Percentiles rank a stretch among this genome's conserved stretches.
Evolutionary conservation across 2,888 invertebrate species (phyloP).

Genomic region (Drosophila percnosoma): DNA sequence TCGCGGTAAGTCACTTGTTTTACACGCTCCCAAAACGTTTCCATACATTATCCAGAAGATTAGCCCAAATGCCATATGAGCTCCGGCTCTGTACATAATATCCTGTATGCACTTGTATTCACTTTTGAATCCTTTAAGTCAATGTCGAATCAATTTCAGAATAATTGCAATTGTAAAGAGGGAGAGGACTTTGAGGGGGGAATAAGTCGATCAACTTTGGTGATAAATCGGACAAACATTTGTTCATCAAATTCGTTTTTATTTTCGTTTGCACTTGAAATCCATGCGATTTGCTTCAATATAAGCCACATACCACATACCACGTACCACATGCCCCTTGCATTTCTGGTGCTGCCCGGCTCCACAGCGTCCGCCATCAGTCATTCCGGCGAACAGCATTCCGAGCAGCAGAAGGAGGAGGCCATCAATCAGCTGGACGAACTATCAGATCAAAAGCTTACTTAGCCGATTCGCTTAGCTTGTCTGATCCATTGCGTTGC

Average conservation of each 20-base stretch:
- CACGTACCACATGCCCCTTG: slow-evolving; percentile 20
- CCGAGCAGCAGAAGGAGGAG: slow-evolving; percentile 13
- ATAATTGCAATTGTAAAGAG: not conserved
- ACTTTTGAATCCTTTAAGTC: not conserved
- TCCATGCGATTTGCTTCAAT: slow-evolving; percentile 36
- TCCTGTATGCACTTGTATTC: not conserved
- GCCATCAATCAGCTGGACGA: slow-evolving; percentile 67
- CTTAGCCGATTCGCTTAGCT: slow-evolving; percentile 5
- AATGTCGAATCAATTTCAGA: not conserved
- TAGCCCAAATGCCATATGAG: not conserved
- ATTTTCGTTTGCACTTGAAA: slow-evolving; percentile 63
- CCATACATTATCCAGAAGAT: not conserved
- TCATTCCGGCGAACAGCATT: slow-evolving; percentile 38
- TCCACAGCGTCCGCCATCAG: slow-evolving; percentile 35
- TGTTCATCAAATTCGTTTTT: slow-evolving; percentile 50
- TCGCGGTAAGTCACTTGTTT: not conserved
- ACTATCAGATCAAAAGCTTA: slow-evolving; percentile 52
- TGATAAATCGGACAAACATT: slow-evolving; percentile 51
- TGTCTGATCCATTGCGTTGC: not conserved
- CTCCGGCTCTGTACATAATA: not conserved
- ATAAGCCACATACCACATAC: slow-evolving; percentile 21
- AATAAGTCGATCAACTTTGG: not conserved
- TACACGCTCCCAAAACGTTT: not conserved
- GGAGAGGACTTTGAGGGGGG: not conserved
- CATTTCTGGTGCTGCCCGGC: slow-evolving; percentile 12